Evolutionary conservation across 2,888 invertebrate genomes (phyloP).

Genomic region (Emmelina monodactyla): DNA sequence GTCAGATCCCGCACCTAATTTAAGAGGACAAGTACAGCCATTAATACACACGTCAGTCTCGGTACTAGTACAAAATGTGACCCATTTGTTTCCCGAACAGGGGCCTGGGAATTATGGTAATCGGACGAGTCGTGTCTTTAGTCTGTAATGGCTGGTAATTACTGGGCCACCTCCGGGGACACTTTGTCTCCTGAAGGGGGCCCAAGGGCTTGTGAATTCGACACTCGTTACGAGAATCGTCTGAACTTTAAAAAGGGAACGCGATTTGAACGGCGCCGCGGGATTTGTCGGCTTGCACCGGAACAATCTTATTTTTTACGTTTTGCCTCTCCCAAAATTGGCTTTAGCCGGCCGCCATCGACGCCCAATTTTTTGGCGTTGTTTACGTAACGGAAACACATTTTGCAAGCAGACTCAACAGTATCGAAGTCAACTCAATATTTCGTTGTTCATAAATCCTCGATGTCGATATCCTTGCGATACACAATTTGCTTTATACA

Average conservation of each 20-base stretch:
- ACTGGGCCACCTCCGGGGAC: conserved; percentile 58
- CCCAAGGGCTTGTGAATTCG: conserved; percentile 52
- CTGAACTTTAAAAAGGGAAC: conserved; percentile 62
- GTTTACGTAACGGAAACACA: no score
- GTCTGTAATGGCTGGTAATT: conserved; percentile 66
- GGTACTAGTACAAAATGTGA: conserved; percentile 63
- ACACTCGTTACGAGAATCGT: conserved; percentile 63
- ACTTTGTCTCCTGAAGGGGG: conserved; percentile 43
- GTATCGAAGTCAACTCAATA: no score
- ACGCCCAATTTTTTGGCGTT: background rate
- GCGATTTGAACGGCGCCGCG: conserved; percentile 53
- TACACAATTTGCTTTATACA: conserved; percentile 56
- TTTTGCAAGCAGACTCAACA: no score
- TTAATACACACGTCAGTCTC: conserved; percentile 64
- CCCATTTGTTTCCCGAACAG: conserved; percentile 58
- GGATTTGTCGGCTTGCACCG: conserved; percentile 41
- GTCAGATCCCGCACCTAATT: conserved; percentile 61
- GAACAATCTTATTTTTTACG: conserved; percentile 33
- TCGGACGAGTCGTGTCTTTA: conserved; percentile 63
- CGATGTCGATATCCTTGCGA: no score
- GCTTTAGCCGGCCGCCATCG: conserved; percentile 19
- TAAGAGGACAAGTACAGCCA: conserved; percentile 62
- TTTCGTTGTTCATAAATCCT: no score
- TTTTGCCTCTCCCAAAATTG: conserved; percentile 32
- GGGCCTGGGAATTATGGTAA: conserved; percentile 64